Base-by-base conservation (phyloP, 2,888 invertebrate species). In the Camptogramma bilineatum region DNA sequence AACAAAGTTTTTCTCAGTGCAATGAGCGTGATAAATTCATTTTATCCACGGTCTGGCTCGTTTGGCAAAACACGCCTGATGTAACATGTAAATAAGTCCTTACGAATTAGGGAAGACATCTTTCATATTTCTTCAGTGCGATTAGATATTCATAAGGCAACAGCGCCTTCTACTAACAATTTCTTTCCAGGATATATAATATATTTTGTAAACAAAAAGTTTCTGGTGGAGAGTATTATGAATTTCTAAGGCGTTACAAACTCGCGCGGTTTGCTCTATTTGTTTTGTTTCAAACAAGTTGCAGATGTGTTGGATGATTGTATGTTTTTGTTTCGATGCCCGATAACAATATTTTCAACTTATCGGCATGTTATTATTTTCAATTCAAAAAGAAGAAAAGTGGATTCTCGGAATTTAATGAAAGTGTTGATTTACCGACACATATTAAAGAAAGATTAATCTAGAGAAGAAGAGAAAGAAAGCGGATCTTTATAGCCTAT, bases 131-230 rank as follows among this genome's bases (percentile, higher is more conserved):
- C 78, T 86, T 86, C 85, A 76, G 74, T 79, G 71, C 81, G 84
- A 88, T 90, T 88, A 88, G 86, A 81, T 89, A 88, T 90, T 90
- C 89, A 87, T 88, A 85, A 88, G 85, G 77, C 82, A 79, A 76
- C 77, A 77, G 75, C 71, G 74, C 74, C 78, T 70, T 75, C 72
- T 28, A 28, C 28, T 28, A 69, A 69, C 61, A 74, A 79, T 77
- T 77, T 80, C 75, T 82, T 81, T 78, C 75, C 74, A 73, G 81
- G 81, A 82, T 80, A 81, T 82, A 84, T 83, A 39, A 81, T 82
- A 84, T 83, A 39, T 79, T 84, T 80, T 79, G 84, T 84, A 87
- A 87, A 87, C 85, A 87, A 84, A 86, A 88, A 86, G 78, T 86
- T 88, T 82, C 69, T 73, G 77, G 72, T 77, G 67, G 71, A 66